Conservation (phyloP, 2,797 vertebrate genomes). For the Crocidura indochinensis region DNA sequence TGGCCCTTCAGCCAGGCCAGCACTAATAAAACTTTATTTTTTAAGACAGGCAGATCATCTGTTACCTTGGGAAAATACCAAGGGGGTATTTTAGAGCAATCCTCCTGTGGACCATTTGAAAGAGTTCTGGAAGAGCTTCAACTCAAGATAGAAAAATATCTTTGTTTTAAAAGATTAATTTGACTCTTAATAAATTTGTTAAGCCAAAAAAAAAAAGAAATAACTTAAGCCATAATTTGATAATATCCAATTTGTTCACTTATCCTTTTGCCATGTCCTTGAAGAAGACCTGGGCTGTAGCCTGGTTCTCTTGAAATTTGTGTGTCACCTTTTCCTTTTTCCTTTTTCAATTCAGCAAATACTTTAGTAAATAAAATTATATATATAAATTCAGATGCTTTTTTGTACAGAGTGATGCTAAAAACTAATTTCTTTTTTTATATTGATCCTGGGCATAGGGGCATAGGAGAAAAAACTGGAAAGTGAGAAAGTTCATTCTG, state of each 20-base stretch:
- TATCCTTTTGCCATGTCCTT: background rate
- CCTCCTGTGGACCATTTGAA: too few species aligned
- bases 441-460: slow-evolving; percentile 90
- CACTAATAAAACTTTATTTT: too few species aligned
- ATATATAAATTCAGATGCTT: too few species aligned
- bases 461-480: slow-evolving; percentile 98
- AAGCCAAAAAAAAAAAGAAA: background rate
- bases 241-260: background rate
- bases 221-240: slow-evolving; percentile 14
- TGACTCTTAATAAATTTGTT: too few species aligned
- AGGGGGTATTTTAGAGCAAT: too few species aligned
- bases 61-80: too few species aligned
- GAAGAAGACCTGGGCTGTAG: background rate
- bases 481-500: slow-evolving; percentile 97
- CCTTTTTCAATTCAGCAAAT: background rate
- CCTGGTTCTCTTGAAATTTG: slow-evolving; percentile 10
- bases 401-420: background rate
- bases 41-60: too few species aligned
- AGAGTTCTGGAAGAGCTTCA: too few species aligned
- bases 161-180: too few species aligned
- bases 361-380: background rate
- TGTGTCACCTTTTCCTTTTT: slow-evolving; percentile 54
- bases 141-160: too few species aligned
- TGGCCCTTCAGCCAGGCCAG: too few species aligned
- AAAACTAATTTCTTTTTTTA: slow-evolving; percentile 68